Evolutionary conservation across 2,113 vertebrate genomes (phyloP).

Genomic region (Hiodon alosoides): DNA sequence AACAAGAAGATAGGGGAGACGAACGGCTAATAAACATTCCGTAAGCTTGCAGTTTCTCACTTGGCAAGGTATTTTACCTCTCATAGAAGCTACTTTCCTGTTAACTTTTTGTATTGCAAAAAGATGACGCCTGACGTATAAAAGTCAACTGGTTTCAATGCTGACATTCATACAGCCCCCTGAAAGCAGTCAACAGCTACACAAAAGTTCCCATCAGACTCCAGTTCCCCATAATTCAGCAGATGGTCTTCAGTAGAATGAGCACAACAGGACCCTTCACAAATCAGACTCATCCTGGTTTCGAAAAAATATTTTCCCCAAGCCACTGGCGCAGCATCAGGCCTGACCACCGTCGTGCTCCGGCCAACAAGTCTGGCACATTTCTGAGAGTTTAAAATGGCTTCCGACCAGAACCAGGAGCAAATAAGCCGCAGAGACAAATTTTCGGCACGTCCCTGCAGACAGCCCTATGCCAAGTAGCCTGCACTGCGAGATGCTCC

Average conservation of each 20-base stretch:
- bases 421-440: slow-evolving; percentile 16
- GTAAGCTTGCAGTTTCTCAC: background rate
- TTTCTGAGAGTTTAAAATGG: slow-evolving; percentile 22
- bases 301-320: background rate
- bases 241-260: background rate
- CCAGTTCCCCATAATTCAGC: background rate
- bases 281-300: background rate
- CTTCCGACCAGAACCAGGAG: slow-evolving; percentile 15
- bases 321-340: slow-evolving; percentile 3
- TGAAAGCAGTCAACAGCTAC: too few relatives aligned
- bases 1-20: background rate
- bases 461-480: too few relatives aligned
- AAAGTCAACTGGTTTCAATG: too few relatives aligned
- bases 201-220: too few relatives aligned
- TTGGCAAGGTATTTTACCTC: background rate
- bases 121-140: background rate
- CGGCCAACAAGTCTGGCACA: slow-evolving; percentile 30
- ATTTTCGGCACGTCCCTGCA: slow-evolving; percentile 10
- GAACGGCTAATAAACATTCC: background rate
- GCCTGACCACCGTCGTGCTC: slow-evolving; percentile 10
- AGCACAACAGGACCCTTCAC: background rate
- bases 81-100: background rate
- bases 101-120: background rate
- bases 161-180: too few relatives aligned
- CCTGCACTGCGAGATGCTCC: too few relatives aligned